These are phyloP conservation scores for Vulpes lagopus DNA, from an alignment of 2,113 vertebrate species.

Conservation along the genomic window DNA sequence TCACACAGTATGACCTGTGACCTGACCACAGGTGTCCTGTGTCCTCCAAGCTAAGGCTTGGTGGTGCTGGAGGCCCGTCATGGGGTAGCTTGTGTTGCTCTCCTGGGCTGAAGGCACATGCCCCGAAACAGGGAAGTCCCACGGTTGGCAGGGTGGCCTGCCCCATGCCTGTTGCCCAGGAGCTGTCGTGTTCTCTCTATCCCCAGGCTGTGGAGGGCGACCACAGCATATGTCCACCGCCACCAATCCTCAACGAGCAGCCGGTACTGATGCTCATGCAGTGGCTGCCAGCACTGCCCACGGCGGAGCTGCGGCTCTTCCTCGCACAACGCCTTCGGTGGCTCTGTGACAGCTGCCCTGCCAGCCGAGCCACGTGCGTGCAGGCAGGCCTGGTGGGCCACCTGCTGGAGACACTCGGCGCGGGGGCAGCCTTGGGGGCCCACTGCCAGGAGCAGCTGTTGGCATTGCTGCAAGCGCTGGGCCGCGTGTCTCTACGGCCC, in stretches of 20 bases:
- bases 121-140: background rate
- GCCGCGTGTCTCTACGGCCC: constrained; percentile 93
- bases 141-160: background rate
- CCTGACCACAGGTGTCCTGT: background rate
- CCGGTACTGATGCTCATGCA: constrained; percentile 93
- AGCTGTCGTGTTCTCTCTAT: background rate
- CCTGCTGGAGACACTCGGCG: constrained; percentile 89
- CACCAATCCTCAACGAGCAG: constrained; percentile 94
- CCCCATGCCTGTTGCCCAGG: fast-evolving
- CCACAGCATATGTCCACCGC: constrained; percentile 87
- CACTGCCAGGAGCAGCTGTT: constrained; percentile 92
- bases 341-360: constrained; percentile 92
- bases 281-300: constrained; percentile 93
- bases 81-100: background rate
- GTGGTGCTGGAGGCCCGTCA: fast-evolving
- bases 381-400: constrained; percentile 94
- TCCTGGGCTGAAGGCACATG: background rate
- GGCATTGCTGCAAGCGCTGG: constrained; percentile 92
- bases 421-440: constrained; percentile 85
- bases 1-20: background rate
- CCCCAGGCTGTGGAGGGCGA: constrained; percentile 94
- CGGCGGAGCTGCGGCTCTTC: constrained; percentile 92
- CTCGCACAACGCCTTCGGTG: constrained; percentile 91
- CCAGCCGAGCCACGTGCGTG: constrained; percentile 94
- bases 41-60: background rate